Evolutionary conservation across 2,113 vertebrate genomes (phyloP).

Genomic region (Antidorcas marsupialis): DNA sequence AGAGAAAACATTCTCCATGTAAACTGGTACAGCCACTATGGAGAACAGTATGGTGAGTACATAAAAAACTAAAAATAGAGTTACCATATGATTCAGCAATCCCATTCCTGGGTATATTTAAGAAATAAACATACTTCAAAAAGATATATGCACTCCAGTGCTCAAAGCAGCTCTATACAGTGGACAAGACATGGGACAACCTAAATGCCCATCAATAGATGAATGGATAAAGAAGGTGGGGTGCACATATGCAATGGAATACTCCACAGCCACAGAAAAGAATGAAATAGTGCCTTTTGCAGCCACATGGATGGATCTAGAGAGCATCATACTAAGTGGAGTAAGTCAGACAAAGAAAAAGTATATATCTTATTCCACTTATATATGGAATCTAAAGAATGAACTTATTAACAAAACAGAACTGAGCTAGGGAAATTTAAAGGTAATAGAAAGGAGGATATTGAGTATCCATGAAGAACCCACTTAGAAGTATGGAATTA

Average conservation of each 20-base stretch:
- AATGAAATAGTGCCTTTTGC: neutral
- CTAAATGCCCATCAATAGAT: neutral
- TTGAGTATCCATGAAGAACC: neutral
- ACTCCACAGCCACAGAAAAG: neutral
- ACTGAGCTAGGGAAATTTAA: neutral
- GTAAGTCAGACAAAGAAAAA: neutral
- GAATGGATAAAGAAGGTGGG: neutral
- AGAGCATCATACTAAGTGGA: neutral
- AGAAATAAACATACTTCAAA: neutral
- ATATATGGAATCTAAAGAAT: neutral
- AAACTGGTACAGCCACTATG: neutral
- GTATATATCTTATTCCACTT: neutral
- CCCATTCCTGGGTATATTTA: neutral
- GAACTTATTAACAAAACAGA: neutral
- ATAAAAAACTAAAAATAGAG: neutral
- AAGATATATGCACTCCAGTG: neutral
- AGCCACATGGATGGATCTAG: neutral
- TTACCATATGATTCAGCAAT: neutral
- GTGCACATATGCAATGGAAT: neutral
- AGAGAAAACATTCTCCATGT: neutral
- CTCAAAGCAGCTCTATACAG: neutral
- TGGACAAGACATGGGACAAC: neutral
- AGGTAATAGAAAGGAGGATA: neutral
- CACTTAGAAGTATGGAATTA: neutral
- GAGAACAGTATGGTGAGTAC: neutral